Base-by-base conservation (phyloP, 2,888 invertebrate species). In the Agrotis ipsilon region DNA sequence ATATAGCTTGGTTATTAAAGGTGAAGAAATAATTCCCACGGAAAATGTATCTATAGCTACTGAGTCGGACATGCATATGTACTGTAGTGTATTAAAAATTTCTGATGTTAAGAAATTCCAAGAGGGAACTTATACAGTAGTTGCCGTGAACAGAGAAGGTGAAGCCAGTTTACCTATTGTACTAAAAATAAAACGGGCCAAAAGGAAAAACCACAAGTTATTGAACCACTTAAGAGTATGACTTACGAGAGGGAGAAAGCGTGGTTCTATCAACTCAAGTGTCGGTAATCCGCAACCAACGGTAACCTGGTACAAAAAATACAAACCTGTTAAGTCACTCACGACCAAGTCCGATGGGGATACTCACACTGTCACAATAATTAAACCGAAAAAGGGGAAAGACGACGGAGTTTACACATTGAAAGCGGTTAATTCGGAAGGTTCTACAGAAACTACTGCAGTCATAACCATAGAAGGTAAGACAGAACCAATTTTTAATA, bases 21-120 rank as follows among this genome's bases (percentile, higher is more conserved):
- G 98, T 9, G 97, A 97, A 89, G 97, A 97, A 88, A 96, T 99
- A 59, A 96, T 97, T 52, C 97, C 97, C 18, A 96, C 97, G 73
- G 97, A 97, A 71, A 98, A 98, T 87, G 96, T 98, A 13, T 97
- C 97, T 0, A 97, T 99, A 48, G 97, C 97, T 2, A 98, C 97
- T 0, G 98, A 98, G 90, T 98, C 98, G 1, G 98, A 99, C 87
- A 98, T 98, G 97, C 98, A 99, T 89, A 98, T 98, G 97, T 99
- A 99, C 91, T 98, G 97, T 82, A 98, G 98, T 84, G 97, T 98
- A 18, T 94, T 99, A 32, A 98, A 97, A 88, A 98, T 99, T 83
- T 97, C 97, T 5, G 97, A 98, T 86, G 98, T 98, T 0, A 97
- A 97, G 82, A 98, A 98, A 89, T 94, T 95, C 60, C 98, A 99